phyloP scores from a whole-genome alignment of 2,797 vertebrate species.

The Pithecia hirsuta region DNA sequence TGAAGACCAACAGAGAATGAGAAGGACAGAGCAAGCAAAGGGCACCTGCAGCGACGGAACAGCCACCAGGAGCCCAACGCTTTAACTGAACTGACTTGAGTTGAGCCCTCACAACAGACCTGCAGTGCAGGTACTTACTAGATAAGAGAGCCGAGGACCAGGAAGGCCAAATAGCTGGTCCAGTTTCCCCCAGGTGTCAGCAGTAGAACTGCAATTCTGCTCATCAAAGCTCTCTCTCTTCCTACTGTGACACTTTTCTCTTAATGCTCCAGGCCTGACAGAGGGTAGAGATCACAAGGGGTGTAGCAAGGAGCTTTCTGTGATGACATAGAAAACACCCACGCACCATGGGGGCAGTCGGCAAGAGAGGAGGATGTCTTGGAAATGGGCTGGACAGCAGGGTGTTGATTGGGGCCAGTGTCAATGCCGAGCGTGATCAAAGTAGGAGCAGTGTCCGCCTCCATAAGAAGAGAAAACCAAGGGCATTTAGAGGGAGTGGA shows the following conservation, averaged over 20 bases:
- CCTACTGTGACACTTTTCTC: neutral
- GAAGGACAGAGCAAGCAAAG: neutral
- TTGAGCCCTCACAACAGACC: neutral
- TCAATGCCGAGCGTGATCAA: accelerated
- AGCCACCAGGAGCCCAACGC: neutral
- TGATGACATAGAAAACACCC: neutral
- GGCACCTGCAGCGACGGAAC: accelerated
- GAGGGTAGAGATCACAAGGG: neutral
- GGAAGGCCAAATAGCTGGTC: neutral
- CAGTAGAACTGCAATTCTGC: no score
- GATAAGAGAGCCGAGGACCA: neutral
- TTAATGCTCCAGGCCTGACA: neutral
- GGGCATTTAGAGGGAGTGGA: neutral
- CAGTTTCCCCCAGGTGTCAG: accelerated
- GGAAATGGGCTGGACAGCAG: neutral
- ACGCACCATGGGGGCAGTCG: accelerated
- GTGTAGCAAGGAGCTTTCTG: neutral
- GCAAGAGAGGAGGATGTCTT: neutral
- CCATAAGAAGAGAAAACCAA: neutral
- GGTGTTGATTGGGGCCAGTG: neutral
- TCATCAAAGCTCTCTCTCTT: neutral
- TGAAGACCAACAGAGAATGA: neutral
- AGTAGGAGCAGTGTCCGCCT: accelerated
- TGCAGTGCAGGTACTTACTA: accelerated
- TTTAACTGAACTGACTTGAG: neutral